These are phyloP conservation scores for Piaya cayana DNA, from an alignment of 2,113 vertebrate species.

Conservation along the genomic window DNA sequence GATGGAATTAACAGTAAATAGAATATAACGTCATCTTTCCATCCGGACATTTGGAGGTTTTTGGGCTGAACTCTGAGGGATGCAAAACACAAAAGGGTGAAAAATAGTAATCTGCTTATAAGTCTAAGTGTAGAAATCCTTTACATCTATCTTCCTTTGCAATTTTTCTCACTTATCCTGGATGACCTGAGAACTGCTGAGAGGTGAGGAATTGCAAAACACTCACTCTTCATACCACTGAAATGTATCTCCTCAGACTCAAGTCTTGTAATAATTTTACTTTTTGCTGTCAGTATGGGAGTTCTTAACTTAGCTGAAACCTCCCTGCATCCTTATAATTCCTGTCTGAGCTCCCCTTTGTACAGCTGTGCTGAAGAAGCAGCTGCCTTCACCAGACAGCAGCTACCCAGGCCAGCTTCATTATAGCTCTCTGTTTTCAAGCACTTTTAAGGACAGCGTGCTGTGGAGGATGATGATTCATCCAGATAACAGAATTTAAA, in stretches of 20 bases:
- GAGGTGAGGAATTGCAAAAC: not conserved
- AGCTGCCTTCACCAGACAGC: not conserved
- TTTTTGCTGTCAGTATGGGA: not conserved
- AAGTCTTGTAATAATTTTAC: not conserved
- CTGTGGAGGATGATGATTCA: not conserved
- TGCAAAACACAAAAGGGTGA: not conserved
- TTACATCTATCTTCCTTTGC: not conserved
- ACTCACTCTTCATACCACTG: accelerated
- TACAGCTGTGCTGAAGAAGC: not conserved
- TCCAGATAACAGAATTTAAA: not conserved
- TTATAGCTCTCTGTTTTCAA: not conserved
- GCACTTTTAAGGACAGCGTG: not conserved
- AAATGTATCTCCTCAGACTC: not conserved
- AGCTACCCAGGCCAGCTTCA: not conserved
- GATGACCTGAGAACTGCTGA: not conserved
- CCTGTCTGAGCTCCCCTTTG: not conserved
- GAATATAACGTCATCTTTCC: not conserved
- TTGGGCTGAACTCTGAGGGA: not conserved
- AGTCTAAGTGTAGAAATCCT: not conserved
- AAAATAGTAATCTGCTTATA: not conserved
- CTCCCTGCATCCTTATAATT: not conserved
- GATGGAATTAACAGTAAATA: not conserved
- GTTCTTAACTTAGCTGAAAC: not conserved
- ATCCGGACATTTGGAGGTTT: not conserved
- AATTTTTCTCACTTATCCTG: not conserved